Evolutionary conservation across 64 coral and sea anemone genomes (phyloP).

Genomic region (Dendronephthya gigantea): DNA sequence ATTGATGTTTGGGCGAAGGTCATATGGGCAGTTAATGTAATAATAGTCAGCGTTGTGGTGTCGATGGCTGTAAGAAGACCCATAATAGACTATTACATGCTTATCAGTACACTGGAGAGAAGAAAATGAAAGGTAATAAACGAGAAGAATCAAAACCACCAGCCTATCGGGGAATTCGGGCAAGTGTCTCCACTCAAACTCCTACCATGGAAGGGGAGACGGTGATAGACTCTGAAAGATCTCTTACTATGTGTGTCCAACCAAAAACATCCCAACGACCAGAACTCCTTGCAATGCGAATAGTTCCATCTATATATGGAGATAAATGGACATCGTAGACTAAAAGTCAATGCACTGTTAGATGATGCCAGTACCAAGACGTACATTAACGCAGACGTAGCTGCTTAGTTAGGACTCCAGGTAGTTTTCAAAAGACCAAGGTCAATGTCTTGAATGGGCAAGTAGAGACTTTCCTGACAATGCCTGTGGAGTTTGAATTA

Average conservation of each 20-base stretch:
- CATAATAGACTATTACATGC: constrained; percentile 25
- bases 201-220: too few species aligned
- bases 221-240: too few species aligned
- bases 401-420: constrained; percentile 19
- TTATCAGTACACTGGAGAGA: not conserved
- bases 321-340: constrained; percentile 12
- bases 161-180: not conserved
- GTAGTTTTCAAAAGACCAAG: not conserved
- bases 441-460: constrained; percentile 28
- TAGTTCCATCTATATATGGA: constrained; percentile 24
- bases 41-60: constrained; percentile 8
- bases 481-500: constrained; percentile 17
- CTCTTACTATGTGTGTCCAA: too few species aligned
- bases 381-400: constrained; percentile 38
- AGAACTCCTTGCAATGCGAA: constrained; percentile 21
- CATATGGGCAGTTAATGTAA: constrained; percentile 17
- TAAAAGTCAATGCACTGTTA: constrained; percentile 28
- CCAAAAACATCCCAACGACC: too few species aligned
- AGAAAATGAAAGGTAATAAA: too few species aligned
- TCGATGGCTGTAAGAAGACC: not conserved
- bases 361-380: constrained; percentile 34
- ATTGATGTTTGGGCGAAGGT: constrained; percentile 19
- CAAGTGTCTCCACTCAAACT: too few species aligned
- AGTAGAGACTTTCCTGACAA: constrained; percentile 32
- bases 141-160: not conserved